Evolutionary conservation across 2,113 vertebrate species (phyloP), one percentile per base, ranked within the genome.

Genomic region (Sciurus niger): DNA sequence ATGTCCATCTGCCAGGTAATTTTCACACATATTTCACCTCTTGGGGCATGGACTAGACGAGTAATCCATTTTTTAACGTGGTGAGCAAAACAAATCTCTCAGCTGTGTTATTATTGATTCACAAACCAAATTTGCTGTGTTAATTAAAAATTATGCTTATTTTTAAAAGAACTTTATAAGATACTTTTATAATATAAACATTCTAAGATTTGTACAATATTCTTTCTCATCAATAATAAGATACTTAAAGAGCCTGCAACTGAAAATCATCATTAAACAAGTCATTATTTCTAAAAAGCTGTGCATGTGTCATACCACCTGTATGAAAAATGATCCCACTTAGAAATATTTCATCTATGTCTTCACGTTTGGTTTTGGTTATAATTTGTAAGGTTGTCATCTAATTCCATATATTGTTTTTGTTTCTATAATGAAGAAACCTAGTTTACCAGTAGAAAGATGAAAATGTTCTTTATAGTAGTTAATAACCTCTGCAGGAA

Each of bases 361-460:
- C 77, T 96, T 91, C 91, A 82, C 30, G 95, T 76, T 83, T 90
- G 55, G 89, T 83, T 96, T 96, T 74, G 68, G 60, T 74, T 97
- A 22, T 63, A 92, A 96, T 96, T 96, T 96, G 58, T 91, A 87
- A 94, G 94, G n/a, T 17, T 86, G 13, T 20, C 70, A 90, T 86
- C 80, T 92, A 94, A 55, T 86, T 95, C 84, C 22, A 14, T 83
- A 67, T 87, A 55, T 67, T 51, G 40, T 86, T 97, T 97, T 97
- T 84, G 43, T 89, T 97, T 97, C 86, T 74, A 5, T 96, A 80
- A 93, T 93, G 55, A 96, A 63, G n/a, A 96, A 89, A 6, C 25
- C 55, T 68, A 65, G 83, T 96, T 93, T 85, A 94, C 67, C 82
- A 84, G n/a, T 14, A 93, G 73, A 94, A 90, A 53, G 60, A 51